Conservation (phyloP, 2,797 vertebrate species). For the Babyrousa celebensis region DNA sequence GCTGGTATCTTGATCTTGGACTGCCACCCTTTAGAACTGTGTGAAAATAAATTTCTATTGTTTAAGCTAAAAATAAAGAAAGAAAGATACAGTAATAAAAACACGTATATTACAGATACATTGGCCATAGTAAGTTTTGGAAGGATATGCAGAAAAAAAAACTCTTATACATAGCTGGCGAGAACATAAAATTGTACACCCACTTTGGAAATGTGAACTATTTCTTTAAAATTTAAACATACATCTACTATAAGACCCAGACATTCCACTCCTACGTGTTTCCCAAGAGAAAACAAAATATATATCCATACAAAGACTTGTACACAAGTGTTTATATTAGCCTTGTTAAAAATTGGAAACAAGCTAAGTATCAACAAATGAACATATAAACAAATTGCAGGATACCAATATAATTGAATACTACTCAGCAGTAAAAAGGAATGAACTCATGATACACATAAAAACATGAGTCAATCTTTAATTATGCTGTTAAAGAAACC, state of each 20-base stretch:
- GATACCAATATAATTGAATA: background rate
- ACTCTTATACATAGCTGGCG: background rate
- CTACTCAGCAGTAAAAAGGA: background rate
- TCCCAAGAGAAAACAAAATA: background rate
- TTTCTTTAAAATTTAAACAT: background rate
- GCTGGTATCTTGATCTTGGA: no score
- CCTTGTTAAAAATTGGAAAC: conserved; percentile 39
- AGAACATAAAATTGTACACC: background rate
- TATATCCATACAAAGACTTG: background rate
- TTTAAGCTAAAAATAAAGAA: no score
- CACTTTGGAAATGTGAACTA: conserved; percentile 30
- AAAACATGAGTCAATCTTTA: background rate
- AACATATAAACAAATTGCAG: background rate
- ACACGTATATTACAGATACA: background rate
- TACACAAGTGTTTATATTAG: background rate
- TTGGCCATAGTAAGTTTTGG: background rate
- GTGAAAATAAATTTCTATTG: no score
- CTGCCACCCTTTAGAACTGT: no score
- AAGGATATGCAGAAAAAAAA: background rate
- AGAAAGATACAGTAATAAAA: no score
- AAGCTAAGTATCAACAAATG: background rate
- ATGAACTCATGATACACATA: background rate
- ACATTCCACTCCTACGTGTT: no score
- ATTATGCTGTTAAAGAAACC: background rate
- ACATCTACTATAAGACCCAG: no score